phyloP scores from a whole-genome alignment of 2,888 invertebrate species.

The Polietes domitor region DNA sequence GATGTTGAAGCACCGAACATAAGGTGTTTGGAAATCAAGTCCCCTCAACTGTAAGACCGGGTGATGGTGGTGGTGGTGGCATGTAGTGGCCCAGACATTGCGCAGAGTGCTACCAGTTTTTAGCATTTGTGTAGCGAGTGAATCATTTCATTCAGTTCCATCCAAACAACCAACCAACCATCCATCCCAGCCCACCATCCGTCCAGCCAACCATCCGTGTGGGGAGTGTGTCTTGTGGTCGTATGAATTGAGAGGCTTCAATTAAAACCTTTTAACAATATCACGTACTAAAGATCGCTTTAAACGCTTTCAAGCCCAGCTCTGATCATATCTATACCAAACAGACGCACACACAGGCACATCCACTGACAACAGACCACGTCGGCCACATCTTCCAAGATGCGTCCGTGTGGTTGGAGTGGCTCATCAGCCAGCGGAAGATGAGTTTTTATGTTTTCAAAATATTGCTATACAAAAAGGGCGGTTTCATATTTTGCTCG shows the following conservation, averaged over 20 bases:
- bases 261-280: slow-evolving; percentile 80
- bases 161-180: too few species aligned
- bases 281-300: slow-evolving; percentile 77
- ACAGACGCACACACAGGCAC: not conserved
- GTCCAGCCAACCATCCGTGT: slow-evolving; percentile 21
- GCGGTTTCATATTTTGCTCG: too few species aligned
- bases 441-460: slow-evolving; percentile 43
- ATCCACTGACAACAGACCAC: not conserved
- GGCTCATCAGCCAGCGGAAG: not conserved
- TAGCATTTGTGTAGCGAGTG: slow-evolving; percentile 52
- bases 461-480: too few species aligned
- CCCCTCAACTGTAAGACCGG: not conserved
- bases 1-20: slow-evolving; percentile 34
- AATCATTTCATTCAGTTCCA: slow-evolving; percentile 37
- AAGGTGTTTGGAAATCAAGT: slow-evolving; percentile 56
- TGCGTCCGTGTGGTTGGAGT: not conserved
- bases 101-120: slow-evolving; percentile 64
- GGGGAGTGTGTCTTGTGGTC: slow-evolving; percentile 22
- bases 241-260: slow-evolving; percentile 73
- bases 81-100: not conserved
- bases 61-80: not conserved
- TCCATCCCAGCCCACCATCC: not conserved
- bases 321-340: slow-evolving; percentile 55
- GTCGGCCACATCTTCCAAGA: not conserved
- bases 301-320: slow-evolving; percentile 62